Evolutionary conservation across 2,113 vertebrate genomes (phyloP).

Genomic region (Gymnarchus niloticus): DNA sequence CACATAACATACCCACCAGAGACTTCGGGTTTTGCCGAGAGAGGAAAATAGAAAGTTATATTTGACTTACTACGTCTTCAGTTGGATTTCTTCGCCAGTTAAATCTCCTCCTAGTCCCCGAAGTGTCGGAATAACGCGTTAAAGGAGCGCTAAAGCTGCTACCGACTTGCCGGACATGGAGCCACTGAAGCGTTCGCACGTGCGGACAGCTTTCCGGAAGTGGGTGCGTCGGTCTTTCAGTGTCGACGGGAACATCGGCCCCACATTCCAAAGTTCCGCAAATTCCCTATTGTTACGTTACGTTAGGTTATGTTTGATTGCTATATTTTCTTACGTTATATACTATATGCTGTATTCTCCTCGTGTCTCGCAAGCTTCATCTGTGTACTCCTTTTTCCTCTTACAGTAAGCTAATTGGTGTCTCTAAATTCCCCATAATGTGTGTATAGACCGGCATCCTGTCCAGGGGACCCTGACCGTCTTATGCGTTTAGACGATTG

Average conservation of each 20-base stretch:
- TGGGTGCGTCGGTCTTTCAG: constrained; percentile 3
- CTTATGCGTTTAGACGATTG: too few relatives aligned
- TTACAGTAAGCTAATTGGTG: too few relatives aligned
- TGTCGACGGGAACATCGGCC: not conserved
- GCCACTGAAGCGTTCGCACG: not conserved
- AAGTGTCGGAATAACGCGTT: not conserved
- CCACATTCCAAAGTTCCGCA: not conserved
- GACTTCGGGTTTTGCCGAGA: not conserved
- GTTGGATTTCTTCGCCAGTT: not conserved
- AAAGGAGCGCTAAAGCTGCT: not conserved
- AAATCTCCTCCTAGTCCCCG: not conserved
- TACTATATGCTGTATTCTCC: not conserved
- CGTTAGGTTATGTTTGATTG: not conserved
- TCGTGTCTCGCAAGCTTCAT: too few relatives aligned
- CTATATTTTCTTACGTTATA: not conserved
- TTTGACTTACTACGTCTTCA: not conserved
- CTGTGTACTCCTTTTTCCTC: too few relatives aligned
- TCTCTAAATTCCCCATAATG: too few relatives aligned
- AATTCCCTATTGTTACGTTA: not conserved
- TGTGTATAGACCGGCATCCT: too few relatives aligned
- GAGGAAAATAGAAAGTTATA: not conserved
- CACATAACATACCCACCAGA: not conserved
- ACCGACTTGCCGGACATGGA: not conserved
- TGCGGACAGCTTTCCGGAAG: constrained; percentile 17
- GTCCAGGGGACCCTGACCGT: too few relatives aligned